Conservation (phyloP, 1,140 invertebrate genomes). For the Trypoxylus dichotomus region DNA sequence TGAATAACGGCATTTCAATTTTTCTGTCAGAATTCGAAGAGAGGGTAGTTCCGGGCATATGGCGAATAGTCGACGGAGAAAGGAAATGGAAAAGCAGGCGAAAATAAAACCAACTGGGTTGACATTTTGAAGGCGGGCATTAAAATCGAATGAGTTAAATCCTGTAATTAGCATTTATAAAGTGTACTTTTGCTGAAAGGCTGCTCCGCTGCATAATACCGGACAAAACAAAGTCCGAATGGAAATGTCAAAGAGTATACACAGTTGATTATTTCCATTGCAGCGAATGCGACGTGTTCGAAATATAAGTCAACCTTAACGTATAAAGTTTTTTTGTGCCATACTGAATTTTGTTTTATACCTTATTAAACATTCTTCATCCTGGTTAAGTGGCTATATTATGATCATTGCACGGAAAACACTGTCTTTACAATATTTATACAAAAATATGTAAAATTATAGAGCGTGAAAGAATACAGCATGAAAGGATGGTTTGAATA, state of each 20-base stretch:
- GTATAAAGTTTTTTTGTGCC: background rate
- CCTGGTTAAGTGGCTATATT: too few relatives aligned
- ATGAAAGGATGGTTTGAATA: too few relatives aligned
- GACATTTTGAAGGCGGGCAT: constrained; percentile 8
- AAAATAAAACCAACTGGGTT: constrained; percentile 2
- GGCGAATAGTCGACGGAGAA: background rate
- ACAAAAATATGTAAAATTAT: too few relatives aligned
- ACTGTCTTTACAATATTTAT: too few relatives aligned
- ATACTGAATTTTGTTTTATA: background rate
- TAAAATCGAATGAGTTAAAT: constrained; percentile 23
- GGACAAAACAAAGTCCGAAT: background rate
- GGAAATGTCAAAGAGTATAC: background rate
- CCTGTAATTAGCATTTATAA: constrained; percentile 28
- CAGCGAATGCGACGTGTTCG: background rate
- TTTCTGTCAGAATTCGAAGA: background rate
- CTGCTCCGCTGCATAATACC: background rate
- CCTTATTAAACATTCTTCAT: too few relatives aligned
- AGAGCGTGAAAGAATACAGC: too few relatives aligned
- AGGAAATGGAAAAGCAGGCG: background rate
- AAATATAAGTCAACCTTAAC: background rate
- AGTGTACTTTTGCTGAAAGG: constrained; percentile 6
- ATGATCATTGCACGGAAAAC: too few relatives aligned
- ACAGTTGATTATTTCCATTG: background rate
- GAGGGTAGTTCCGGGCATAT: background rate
- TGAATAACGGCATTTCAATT: background rate